Evolutionary conservation across 2,888 invertebrate species (phyloP), one percentile per base, ranked within the genome.

Genomic region (Adelognathus sp.): DNA sequence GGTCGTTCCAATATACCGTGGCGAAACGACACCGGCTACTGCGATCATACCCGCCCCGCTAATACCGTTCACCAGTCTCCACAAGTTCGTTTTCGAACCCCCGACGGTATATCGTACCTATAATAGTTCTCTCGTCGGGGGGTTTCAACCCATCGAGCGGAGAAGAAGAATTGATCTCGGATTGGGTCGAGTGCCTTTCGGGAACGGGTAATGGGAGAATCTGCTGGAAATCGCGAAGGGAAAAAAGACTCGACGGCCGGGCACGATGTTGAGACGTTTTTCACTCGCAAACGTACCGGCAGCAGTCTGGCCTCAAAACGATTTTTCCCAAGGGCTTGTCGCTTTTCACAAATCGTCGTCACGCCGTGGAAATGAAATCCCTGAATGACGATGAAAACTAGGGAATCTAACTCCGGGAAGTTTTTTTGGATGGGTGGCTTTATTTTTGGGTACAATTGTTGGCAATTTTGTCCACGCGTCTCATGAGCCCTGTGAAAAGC

Each of bases 141-240:
- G 70, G n/a, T n/a, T n/a, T 78, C 74, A 78, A 64, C 78, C 74
- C 70, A 78, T 70, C 70, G 50, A 44, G 73, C n/a, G n/a, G n/a
- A 64, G 60, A 46, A 66, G 74, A 70, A 78, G 74, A 52, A 78
- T 78, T 64, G 74, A 78, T 44, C 70, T 58, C 41, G 60, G 60
- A 78, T 74, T 64, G 52, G 70, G 31, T 70, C 44, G 78, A 73
- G 64, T 70, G 70, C 36, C 50, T 39, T 16, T 36, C 27, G 5
- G 64, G 64, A 60, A 31, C 31, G 41, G 56, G 58, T 74, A 78
- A 78, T 78, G 64, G 78, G 63, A 70, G 44, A 74, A 64, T 78
- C 50, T 52, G 58, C 14, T 52, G 50, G 33, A 27, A 61, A 67
- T 76, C n/a, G n/a, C n/a, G 61, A 69, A 50, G 41, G 60, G 18